Percentiles rank a stretch among this genome's conserved stretches.
Conservation (phyloP, 2,797 vertebrate genomes). For the Gephyroberyx darwinii region DNA sequence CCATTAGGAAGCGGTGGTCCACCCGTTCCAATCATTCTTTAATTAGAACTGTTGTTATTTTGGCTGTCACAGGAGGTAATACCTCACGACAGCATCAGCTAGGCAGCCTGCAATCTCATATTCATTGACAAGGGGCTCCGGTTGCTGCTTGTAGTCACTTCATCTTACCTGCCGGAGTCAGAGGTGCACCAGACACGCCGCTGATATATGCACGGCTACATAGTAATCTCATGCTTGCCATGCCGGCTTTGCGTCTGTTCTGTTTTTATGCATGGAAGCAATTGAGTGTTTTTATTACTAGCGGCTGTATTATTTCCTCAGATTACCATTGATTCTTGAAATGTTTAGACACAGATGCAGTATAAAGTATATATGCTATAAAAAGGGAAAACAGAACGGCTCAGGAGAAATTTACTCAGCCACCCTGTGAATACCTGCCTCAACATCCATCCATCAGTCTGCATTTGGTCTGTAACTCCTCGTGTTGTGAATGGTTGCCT, state of each 20-base stretch:
- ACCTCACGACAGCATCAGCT: slow-evolving; percentile 67
- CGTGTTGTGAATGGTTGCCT: background rate
- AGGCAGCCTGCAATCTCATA: slow-evolving; percentile 72
- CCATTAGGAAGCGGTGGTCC: slow-evolving; percentile 72
- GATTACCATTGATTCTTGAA: slow-evolving; percentile 51
- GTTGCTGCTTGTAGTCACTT: slow-evolving; percentile 40
- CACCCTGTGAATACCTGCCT: slow-evolving; percentile 1
- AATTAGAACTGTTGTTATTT: slow-evolving; percentile 80
- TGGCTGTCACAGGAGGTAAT: slow-evolving; percentile 74
- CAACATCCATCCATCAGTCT: slow-evolving; percentile 44
- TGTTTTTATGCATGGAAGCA: slow-evolving; percentile 28
- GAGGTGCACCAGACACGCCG: slow-evolving; percentile 25
- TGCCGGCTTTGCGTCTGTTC: slow-evolving; percentile 9
- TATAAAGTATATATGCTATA: too few species aligned
- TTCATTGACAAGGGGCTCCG: slow-evolving; percentile 65
- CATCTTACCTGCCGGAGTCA: slow-evolving; percentile 44
- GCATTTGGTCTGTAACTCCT: background rate
- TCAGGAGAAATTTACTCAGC: slow-evolving; percentile 50
- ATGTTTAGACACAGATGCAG: slow-evolving; percentile 49
- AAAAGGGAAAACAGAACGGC: slow-evolving; percentile 41
- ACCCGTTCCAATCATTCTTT: slow-evolving; percentile 76
- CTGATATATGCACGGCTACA: slow-evolving; percentile 26
- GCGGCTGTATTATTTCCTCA: slow-evolving; percentile 50
- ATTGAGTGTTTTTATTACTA: slow-evolving; percentile 31
- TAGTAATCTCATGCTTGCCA: slow-evolving; percentile 23